Evolutionary conservation across 2,113 vertebrate species (phyloP), one percentile per base, ranked within the genome.

Genomic region (Parotia lawesii): DNA sequence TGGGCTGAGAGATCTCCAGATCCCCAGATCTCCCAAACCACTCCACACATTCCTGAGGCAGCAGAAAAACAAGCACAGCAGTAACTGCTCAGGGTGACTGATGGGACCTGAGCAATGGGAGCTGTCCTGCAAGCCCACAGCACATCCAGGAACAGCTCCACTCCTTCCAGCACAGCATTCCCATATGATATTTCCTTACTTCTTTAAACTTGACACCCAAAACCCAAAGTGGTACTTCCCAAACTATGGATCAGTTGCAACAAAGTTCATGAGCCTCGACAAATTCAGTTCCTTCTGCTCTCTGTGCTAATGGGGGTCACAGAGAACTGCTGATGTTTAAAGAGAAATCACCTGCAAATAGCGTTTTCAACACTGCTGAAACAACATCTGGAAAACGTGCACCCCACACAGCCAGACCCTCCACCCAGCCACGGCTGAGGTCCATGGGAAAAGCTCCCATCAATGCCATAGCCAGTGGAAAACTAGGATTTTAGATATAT

Each of bases 221-320:
- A 85, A 5, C 61, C 31, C 38, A 28, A 56, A 28, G 24, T 28
- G 10, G 8, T 16, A 23, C 35, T 42, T 84, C 70, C 74, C 40
- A 13, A 60, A 38, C 38, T 23, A 33, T 3, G 7, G 40, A 56
- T n/a, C 0, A 0, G 11, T 48, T 87, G 44, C 44, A 76, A 47
- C 0, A 2, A 75, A 66, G 20, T 12, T 69, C 62, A 54, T 1
- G 2, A 86, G 29, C 35, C 54, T 51, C 0, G 0, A 56, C 33
- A 60, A 86, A 35, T 47, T 67, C 77, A 35, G 27, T 11, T 93
- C 64, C 29, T 42, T 35, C 53, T 58, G 71, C 45, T 42, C 44
- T 7, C 76, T 58, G 33, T 75, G 42, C 38, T 27, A 42, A n/a
- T 44, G 31, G 38, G 11, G 17, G 75, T 58, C 44, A 54, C 0